Base-by-base conservation (phyloP, 2,888 invertebrate species). In the Aphrophora alni region DNA sequence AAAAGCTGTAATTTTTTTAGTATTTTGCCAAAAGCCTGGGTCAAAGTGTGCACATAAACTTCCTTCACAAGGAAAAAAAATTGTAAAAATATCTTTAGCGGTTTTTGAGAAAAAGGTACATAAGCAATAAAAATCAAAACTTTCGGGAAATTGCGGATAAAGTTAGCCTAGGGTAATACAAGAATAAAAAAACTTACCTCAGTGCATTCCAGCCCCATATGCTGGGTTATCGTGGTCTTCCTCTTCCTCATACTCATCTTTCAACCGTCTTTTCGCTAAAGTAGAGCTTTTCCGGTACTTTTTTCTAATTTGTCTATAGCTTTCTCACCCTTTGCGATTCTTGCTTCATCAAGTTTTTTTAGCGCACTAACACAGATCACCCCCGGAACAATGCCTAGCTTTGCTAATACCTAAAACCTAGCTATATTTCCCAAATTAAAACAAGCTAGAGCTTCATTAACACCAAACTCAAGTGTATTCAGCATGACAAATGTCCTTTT, bases 291-390 rank as follows among this genome's bases (percentile, higher is more conserved):
- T n/a, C 38, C 21, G 24, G 21, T 38, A 70, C 33, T 21, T 28
- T 70, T 77, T 24, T 70, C 38, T 1, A 71, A 1, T 77, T 77
- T 71, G 12, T 59, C 21, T 0, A 77, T 71, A 25, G 71, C 70
- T 26, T 77, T 77, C n/a, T 77, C 77, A 2, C 38, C 44, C 28
- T 77, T 71, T 24, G 38, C 44, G 26, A 77, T 77, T 24, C 71
- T 27, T 14, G 21, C 1, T 17, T 38, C 44, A 44, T 77, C 77
- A 1, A 51, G 27, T 25, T 38, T 71, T 71, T 77, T 71, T 17
- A 77, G 26, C 4, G 5, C 38, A 25, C 27, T 71, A 17, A 77
- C 71, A 71, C 77, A 77, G 25, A 71, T 77, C 14, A 24, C 26
- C 25, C 77, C 70, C 2, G 71, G 77, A 38, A 44, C 25, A 44